These are phyloP conservation scores for Smittia aterrima DNA, from an alignment of 2,888 invertebrate genomes.

Conservation along the genomic window DNA sequence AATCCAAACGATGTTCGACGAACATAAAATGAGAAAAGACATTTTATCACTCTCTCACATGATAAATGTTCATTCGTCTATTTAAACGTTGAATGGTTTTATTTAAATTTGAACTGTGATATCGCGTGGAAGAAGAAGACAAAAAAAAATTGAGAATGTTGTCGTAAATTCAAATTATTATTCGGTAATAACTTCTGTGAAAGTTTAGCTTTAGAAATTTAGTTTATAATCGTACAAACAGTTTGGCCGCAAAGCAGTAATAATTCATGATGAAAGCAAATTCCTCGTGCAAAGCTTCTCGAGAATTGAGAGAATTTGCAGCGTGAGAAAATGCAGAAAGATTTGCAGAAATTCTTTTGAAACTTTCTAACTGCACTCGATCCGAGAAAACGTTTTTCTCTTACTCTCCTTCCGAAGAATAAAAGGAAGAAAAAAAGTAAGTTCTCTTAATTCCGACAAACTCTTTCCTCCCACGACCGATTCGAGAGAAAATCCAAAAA, in stretches of 20 bases:
- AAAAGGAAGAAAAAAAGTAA: background rate
- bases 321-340: no score
- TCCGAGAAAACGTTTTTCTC: background rate
- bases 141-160: no score
- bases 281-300: background rate
- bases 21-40: conserved; percentile 11
- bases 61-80: conserved; percentile 35
- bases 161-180: no score
- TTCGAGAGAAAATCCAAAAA: conserved; percentile 23
- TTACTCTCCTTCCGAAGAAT: background rate
- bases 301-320: no score
- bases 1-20: conserved; percentile 9
- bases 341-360: no score
- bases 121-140: background rate
- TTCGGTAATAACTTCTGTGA: background rate
- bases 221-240: background rate
- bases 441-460: conserved; percentile 16
- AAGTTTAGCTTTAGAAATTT: background rate
- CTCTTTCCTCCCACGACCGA: background rate
- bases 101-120: no score
- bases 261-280: background rate
- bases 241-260: background rate
- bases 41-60: conserved; percentile 23
- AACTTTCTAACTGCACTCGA: no score
- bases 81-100: conserved; percentile 15